A percentile compares a stretch with the other conserved stretches of the same genome.
These are phyloP conservation scores for Tipula vernalis DNA, from an alignment of 2,888 invertebrate genomes.

Conservation along the genomic window DNA sequence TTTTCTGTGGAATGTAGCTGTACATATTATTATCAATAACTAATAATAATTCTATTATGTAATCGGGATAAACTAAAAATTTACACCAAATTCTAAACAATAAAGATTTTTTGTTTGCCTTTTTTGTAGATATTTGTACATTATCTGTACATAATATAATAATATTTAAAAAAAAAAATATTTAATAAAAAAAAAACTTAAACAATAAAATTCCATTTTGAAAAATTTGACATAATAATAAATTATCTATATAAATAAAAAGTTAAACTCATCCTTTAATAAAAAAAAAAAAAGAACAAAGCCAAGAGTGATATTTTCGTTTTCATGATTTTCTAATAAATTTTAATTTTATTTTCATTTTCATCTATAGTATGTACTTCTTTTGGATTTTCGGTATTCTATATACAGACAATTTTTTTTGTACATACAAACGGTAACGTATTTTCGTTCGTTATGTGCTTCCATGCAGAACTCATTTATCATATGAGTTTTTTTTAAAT, in stretches of 20 bases:
- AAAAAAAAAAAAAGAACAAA: not conserved
- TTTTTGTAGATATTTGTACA: not conserved
- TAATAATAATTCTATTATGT: not conserved
- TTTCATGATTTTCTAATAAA: slow-evolving; percentile 4
- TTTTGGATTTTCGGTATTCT: not conserved
- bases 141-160: not conserved
- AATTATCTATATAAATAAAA: not conserved
- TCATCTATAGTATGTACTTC: not conserved
- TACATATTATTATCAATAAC: not conserved
- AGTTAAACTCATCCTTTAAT: not conserved
- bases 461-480: not conserved
- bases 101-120: not conserved
- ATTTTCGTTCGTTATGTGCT: not conserved
- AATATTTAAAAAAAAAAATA: not conserved
- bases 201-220: not conserved
- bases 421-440: not conserved
- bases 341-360: slow-evolving; percentile 4
- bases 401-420: not conserved
- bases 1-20: not conserved
- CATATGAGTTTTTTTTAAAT: not conserved
- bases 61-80: not conserved
- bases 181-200: not conserved
- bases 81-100: not conserved
- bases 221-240: not conserved
- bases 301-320: not conserved